Conservation (phyloP, 2,797 vertebrate genomes). For the Rhinella marina region DNA sequence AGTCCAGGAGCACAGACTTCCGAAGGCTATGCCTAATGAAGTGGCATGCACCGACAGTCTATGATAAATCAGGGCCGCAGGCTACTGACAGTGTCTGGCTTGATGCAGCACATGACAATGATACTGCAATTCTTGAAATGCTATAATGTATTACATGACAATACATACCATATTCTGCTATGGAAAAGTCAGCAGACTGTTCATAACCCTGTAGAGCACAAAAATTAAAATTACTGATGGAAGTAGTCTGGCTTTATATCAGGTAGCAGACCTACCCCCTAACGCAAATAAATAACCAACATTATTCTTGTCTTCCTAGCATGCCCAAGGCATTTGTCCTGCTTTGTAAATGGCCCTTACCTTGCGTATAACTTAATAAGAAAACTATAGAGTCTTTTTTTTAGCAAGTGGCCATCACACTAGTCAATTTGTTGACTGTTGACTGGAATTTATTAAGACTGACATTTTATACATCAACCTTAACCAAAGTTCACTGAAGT, state of each 20-base stretch:
- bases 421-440: too few relatives aligned
- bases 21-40: too few relatives aligned
- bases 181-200: background rate
- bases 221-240: background rate
- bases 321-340: background rate
- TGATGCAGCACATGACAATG: background rate
- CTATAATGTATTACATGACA: background rate
- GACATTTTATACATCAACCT: too few relatives aligned
- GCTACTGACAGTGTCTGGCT: background rate
- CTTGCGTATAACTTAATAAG: background rate
- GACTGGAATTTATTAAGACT: too few relatives aligned
- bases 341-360: background rate
- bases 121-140: background rate
- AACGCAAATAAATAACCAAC: background rate
- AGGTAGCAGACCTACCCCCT: background rate
- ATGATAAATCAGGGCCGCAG: too few relatives aligned
- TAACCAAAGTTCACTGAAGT: too few relatives aligned
- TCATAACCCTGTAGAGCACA: background rate
- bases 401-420: too few relatives aligned
- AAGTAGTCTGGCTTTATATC: background rate
- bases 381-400: too few relatives aligned
- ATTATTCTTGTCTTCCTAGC: background rate
- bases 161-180: slow-evolving; percentile 17
- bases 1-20: too few relatives aligned
- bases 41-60: too few relatives aligned